Evolutionary conservation across 2,888 invertebrate species (phyloP).

Genomic region (Idaea aversata): DNA sequence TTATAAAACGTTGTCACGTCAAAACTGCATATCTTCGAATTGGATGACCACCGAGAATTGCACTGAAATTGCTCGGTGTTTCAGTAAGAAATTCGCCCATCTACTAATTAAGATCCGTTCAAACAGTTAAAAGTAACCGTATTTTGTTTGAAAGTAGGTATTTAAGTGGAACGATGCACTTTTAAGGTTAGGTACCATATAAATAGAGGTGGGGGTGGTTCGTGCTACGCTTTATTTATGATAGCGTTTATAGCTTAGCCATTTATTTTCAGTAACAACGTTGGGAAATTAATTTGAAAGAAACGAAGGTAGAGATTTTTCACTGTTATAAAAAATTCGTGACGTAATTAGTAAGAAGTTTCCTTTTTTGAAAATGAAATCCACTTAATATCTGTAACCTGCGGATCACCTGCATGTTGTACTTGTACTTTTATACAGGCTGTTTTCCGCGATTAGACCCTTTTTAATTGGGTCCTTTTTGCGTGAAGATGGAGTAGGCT

Average conservation of each 20-base stretch:
- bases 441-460: too few species aligned
- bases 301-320: not conserved
- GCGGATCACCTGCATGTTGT: too few species aligned
- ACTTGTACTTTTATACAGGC: too few species aligned
- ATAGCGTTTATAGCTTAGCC: not conserved
- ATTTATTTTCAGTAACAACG: conserved; percentile 6
- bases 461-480: too few species aligned
- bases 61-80: not conserved
- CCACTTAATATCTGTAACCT: too few species aligned
- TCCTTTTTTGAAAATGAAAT: too few species aligned
- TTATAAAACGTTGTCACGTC: too few species aligned
- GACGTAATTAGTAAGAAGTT: too few species aligned
- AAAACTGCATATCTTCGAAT: too few species aligned
- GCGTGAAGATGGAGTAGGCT: too few species aligned
- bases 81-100: not conserved
- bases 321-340: too few species aligned
- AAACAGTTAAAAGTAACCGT: not conserved
- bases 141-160: not conserved
- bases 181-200: not conserved
- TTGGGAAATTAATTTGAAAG: not conserved
- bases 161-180: not conserved
- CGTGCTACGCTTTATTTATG: not conserved
- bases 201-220: not conserved
- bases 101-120: not conserved
- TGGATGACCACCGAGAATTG: too few species aligned